Evolutionary conservation across 2,113 vertebrate species (phyloP).

Genomic region (Rhynchopsitta pachyrhyncha): DNA sequence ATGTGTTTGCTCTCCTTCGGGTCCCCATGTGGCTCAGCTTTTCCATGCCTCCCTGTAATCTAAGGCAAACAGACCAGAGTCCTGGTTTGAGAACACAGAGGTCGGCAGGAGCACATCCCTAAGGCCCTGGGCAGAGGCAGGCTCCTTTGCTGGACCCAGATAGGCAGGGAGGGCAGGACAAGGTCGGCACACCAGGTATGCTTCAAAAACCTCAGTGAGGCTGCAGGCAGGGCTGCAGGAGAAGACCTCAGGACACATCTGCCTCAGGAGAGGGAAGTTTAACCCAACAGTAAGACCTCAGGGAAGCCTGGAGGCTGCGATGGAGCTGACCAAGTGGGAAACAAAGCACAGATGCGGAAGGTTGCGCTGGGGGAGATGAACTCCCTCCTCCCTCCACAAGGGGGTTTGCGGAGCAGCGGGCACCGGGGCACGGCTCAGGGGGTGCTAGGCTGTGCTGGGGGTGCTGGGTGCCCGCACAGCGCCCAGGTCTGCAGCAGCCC

Average conservation of each 20-base stretch:
- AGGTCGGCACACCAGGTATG: neutral
- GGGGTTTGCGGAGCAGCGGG: fast-evolving
- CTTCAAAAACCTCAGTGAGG: neutral
- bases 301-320: neutral
- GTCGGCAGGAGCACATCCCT: neutral
- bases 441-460: neutral
- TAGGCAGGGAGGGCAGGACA: neutral
- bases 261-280: neutral
- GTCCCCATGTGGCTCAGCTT: too few relatives aligned
- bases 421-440: fast-evolving
- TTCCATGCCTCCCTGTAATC: neutral
- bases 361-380: neutral
- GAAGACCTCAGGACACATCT: fast-evolving
- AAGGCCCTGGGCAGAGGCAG: neutral
- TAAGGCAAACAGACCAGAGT: neutral
- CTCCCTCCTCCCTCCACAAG: neutral
- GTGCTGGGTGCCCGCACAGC: neutral
- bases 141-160: neutral
- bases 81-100: fast-evolving
- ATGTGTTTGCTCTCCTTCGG: fast-evolving
- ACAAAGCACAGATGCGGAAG: fast-evolving
- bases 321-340: neutral
- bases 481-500: neutral
- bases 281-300: neutral
- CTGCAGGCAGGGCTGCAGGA: neutral